Evolutionary conservation across 1,140 invertebrate species (phyloP).

Genomic region (Stratiolaelaps scimitus): DNA sequence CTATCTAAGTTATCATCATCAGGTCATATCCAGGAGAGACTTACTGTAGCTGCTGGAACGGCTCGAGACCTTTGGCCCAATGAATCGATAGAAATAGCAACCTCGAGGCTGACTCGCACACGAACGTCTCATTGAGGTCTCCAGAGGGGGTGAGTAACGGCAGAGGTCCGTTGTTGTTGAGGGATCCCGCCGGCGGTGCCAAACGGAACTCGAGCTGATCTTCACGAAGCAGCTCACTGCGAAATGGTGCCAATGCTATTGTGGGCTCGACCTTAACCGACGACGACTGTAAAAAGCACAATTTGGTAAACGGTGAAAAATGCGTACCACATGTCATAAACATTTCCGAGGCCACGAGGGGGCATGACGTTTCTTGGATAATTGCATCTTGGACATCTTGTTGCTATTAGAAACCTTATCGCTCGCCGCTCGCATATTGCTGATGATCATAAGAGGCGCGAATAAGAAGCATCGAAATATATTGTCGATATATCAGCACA

Average conservation of each 20-base stretch:
- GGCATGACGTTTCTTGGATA: no score
- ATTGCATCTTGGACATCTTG: no score
- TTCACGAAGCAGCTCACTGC: slow-evolving; percentile 5
- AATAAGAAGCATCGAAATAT: no score
- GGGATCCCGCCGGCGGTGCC: background rate
- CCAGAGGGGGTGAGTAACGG: background rate
- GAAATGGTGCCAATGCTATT: background rate
- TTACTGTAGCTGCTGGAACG: slow-evolving; percentile 64
- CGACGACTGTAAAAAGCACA: background rate
- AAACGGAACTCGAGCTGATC: slow-evolving; percentile 21
- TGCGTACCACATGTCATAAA: no score
- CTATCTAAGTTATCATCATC: slow-evolving; percentile 29
- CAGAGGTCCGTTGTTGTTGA: slow-evolving; percentile 1
- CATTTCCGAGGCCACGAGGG: no score
- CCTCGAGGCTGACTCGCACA: slow-evolving; percentile 78
- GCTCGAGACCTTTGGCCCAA: slow-evolving; percentile 68
- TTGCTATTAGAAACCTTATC: no score
- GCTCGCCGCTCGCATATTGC: no score
- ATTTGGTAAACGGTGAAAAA: slow-evolving; percentile 4
- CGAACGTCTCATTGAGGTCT: slow-evolving; percentile 67
- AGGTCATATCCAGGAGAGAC: slow-evolving; percentile 26
- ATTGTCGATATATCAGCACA: background rate
- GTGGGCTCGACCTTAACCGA: slow-evolving; percentile 14
- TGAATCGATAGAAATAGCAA: slow-evolving; percentile 74
- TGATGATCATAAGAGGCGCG: no score